Base-by-base conservation (phyloP, 2,113 vertebrate species). In the Romanogobio albipinnatus region DNA sequence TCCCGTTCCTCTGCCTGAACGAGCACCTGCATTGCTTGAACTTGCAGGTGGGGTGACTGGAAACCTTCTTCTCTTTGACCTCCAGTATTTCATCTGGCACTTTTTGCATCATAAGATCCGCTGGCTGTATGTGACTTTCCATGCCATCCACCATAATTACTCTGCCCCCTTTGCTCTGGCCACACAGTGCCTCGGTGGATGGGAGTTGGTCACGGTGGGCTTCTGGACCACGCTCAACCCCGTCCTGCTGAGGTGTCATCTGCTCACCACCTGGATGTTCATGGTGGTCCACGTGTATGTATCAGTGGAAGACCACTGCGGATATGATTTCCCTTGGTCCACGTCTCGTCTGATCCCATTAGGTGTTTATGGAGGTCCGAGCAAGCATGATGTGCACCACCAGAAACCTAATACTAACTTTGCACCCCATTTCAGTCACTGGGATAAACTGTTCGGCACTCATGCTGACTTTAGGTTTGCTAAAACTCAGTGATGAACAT, bases 51-150 rank as follows among this genome's bases (percentile, higher is more conserved):
- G 94, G 0, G 90, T 94, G 10, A 83, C 88, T 24, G 89, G 89
- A 77, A 94, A 92, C 83, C 89, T 94, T 11, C 89, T 95, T 13
- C 91, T 95, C 15, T 95, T 95, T 91, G 93, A 95, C 86, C 93
- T 94, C 58, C 95, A 95, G 83, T 94, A 95, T 86, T 95, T 91
- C 79, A 92, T 95, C 86, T 95, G 95, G 93, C 94, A 95, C 84
- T 79, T 93, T 82, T 88, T 93, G 64, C 93, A 95, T 75, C 93
- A 95, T 89, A 91, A 64, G 75, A 89, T 94, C 84, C 86, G 86
- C 73, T 95, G 93, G 94, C 89, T 95, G 45, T 95, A 94, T 22
- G 90, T 91, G 22, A 95, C 91, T 24, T 94, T 95, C 89, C 93
- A 95, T 3, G 93, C 94, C 51, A 92, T 94, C 33, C 92, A 94